Evolutionary conservation across 2,888 invertebrate species (phyloP), one percentile per base, ranked within the genome.

Genomic region (Lepidonotus clava): DNA sequence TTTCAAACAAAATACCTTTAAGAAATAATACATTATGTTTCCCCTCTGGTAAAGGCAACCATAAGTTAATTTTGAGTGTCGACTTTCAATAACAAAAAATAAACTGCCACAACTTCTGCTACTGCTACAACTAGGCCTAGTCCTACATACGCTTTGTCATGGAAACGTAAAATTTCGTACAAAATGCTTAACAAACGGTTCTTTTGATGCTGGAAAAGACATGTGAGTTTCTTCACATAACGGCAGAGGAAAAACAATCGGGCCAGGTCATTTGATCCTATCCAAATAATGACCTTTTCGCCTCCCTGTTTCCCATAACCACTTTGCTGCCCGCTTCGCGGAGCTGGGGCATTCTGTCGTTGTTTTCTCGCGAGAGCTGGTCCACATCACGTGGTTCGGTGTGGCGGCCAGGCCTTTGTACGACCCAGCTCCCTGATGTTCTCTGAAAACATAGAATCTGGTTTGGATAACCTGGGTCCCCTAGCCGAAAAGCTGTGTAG

Each of bases 301-400:
- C 61, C 61, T n/a, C n/a, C n/a, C 61, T 61, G 28, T 61, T 61
- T 61, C 61, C 61, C 61, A 61, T 61, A 61, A 61, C 61, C 61
- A 61, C 61, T 61, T 61, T 24, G 24, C 61, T 61, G 28, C 11
- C 61, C 28, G 61, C 61, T 61, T 61, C 28, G 61, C 28, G 61
- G 61, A 61, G 28, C 28, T 61, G 5, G 24, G 56, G 56, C 5
- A 56, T 61, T 61, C 61, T 61, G 11, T n/a, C 4, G 61, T 61
- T 61, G 61, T 61, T 61, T 61, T 61, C 61, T 61, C 24, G 61
- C 5, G 61, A 61, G 61, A 28, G 28, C 61, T 61, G 28, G 61
- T 61, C 61, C 61, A 61, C 61, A 61, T 61, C 61, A 61, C n/a
- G 24, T n/a, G 24, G 61, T 24, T 14, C 11, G 61, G 28, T n/a